Evolutionary conservation across 2,888 invertebrate species (phyloP).

Genomic region (Drosophila kuntzei): DNA sequence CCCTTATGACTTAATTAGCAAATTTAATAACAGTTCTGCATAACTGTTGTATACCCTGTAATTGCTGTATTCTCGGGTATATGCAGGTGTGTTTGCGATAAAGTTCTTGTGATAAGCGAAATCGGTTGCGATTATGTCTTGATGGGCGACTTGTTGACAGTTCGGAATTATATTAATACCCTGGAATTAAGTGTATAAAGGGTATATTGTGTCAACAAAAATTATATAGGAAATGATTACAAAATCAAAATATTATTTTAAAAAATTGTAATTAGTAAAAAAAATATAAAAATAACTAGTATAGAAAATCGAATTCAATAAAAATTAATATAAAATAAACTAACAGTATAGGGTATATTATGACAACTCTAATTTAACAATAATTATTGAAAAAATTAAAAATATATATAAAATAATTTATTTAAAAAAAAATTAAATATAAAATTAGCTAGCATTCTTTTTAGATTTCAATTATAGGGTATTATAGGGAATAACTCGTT

Average conservation of each 20-base stretch:
- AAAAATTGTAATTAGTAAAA: too few relatives aligned
- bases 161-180: background rate
- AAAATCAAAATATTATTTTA: too few relatives aligned
- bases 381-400: background rate
- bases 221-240: too few relatives aligned
- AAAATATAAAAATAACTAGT: too few relatives aligned
- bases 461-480: too few relatives aligned
- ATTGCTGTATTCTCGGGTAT: background rate
- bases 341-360: too few relatives aligned
- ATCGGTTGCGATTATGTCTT: background rate
- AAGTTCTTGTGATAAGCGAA: background rate
- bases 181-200: background rate
- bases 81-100: constrained; percentile 2
- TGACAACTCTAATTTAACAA: background rate
- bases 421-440: background rate
- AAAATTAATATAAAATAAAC: too few relatives aligned
- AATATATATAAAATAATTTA: background rate
- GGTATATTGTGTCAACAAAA: background rate
- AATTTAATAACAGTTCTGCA: constrained; percentile 36
- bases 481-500: background rate
- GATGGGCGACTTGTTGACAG: background rate
- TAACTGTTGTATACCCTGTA: constrained; percentile 21
- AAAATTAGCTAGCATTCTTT: background rate
- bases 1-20: constrained; percentile 62
- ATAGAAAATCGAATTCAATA: too few relatives aligned